These are phyloP conservation scores for Caenorhabditis latens DNA, from an alignment of 1,140 invertebrate genomes.

Conservation along the genomic window DNA sequence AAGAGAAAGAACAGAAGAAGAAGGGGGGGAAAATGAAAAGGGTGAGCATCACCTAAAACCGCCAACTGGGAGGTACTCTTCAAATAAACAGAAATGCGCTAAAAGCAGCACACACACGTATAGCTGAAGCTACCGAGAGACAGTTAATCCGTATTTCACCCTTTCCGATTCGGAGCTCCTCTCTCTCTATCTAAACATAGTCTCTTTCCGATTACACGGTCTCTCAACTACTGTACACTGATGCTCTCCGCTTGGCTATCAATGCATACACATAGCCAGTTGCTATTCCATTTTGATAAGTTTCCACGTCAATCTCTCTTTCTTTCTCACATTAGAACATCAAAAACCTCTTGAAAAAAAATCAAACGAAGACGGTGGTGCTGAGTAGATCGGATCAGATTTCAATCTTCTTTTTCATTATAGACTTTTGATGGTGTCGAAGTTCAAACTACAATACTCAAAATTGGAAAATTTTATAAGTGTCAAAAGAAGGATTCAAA, in stretches of 20 bases:
- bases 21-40: neutral
- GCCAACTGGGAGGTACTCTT: slow-evolving; percentile 46
- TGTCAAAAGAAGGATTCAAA: neutral
- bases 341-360: slow-evolving; percentile 18
- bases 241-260: neutral
- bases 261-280: neutral
- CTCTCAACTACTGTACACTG: slow-evolving; percentile 29
- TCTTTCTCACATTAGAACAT: slow-evolving; percentile 39
- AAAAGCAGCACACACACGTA: slow-evolving; percentile 48
- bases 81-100: slow-evolving; percentile 54
- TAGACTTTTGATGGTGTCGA: neutral
- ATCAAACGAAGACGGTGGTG: neutral
- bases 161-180: neutral
- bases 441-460: slow-evolving; percentile 2
- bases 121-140: neutral
- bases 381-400: slow-evolving; percentile 22
- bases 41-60: slow-evolving; percentile 50
- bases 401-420: neutral
- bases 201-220: neutral
- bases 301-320: neutral
- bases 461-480: neutral
- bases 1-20: neutral
- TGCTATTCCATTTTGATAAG: neutral
- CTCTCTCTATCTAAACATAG: slow-evolving; percentile 14
- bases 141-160: slow-evolving; percentile 55